Percentiles rank a stretch among this genome's conserved stretches.
Conservation (phyloP, 2,888 invertebrate species). For the Glaucopsyche alexis region DNA sequence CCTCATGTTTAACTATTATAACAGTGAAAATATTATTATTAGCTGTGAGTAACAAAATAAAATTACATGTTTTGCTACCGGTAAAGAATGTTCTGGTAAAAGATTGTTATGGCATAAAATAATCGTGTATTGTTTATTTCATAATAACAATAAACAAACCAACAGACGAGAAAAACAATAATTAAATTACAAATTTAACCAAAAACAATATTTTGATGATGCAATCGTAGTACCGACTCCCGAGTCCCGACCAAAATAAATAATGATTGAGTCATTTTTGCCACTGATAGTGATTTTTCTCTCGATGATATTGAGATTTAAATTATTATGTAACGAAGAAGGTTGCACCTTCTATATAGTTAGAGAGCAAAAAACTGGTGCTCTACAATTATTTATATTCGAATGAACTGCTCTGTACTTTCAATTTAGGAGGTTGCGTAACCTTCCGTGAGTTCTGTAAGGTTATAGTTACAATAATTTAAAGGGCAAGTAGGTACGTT, state of each 20-base stretch:
- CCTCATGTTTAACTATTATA: too few species aligned
- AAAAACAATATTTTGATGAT: slow-evolving; percentile 6
- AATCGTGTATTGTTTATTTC: neutral
- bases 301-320: neutral
- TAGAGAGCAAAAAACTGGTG: neutral
- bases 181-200: neutral
- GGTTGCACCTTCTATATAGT: too few species aligned
- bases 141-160: neutral
- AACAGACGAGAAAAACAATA: neutral
- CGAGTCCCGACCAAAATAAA: neutral
- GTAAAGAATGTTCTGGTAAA: neutral
- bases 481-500: neutral
- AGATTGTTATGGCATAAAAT: neutral
- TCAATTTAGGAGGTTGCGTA: slow-evolving; percentile 13
- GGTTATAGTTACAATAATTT: slow-evolving; percentile 7
- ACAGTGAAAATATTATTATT: too few species aligned
- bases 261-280: neutral
- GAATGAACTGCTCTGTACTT: neutral
- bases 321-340: too few species aligned
- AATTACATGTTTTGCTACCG: neutral
- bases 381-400: neutral
- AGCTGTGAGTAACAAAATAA: too few species aligned
- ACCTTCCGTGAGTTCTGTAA: slow-evolving; percentile 8
- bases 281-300: neutral
- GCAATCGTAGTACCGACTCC: neutral